These are phyloP conservation scores for Serranus cabrilla DNA, from an alignment of 2,797 vertebrate species.

Conservation along the genomic window DNA sequence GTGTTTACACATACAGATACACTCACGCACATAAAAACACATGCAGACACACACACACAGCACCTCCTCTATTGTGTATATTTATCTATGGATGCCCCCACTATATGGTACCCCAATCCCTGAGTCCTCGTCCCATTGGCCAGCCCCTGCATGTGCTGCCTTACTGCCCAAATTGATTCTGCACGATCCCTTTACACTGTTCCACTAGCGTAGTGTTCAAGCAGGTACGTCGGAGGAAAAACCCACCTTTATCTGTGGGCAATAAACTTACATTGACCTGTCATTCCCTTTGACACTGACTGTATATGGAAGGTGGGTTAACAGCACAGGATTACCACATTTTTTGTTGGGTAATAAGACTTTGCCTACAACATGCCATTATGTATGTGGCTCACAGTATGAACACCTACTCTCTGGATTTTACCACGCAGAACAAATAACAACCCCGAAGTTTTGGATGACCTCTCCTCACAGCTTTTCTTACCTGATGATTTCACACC, in stretches of 20 bases:
- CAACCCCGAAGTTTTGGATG: conserved; percentile 25
- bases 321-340: conserved; percentile 12
- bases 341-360: conserved; percentile 12
- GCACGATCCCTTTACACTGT: conserved; percentile 76
- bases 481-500: conserved; percentile 37
- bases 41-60: conserved; percentile 34
- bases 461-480: conserved; percentile 27
- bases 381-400: conserved; percentile 13
- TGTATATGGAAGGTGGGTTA: conserved; percentile 27
- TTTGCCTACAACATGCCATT: conserved; percentile 15
- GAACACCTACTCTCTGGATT: conserved; percentile 29
- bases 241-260: conserved; percentile 26
- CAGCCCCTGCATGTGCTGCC: conserved; percentile 79
- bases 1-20: conserved; percentile 60
- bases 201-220: conserved; percentile 56
- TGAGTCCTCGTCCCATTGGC: conserved; percentile 52
- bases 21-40: conserved; percentile 19
- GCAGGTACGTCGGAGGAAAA: conserved; percentile 43
- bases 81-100: conserved; percentile 76
- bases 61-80: conserved; percentile 77
- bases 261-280: conserved; percentile 31
- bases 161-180: conserved; percentile 70
- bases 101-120: conserved; percentile 60
- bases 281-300: conserved; percentile 40
- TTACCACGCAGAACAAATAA: conserved; percentile 28